Evolutionary conservation across 2,797 vertebrate species (phyloP).

Genomic region (Semaprochilodus insignis): DNA sequence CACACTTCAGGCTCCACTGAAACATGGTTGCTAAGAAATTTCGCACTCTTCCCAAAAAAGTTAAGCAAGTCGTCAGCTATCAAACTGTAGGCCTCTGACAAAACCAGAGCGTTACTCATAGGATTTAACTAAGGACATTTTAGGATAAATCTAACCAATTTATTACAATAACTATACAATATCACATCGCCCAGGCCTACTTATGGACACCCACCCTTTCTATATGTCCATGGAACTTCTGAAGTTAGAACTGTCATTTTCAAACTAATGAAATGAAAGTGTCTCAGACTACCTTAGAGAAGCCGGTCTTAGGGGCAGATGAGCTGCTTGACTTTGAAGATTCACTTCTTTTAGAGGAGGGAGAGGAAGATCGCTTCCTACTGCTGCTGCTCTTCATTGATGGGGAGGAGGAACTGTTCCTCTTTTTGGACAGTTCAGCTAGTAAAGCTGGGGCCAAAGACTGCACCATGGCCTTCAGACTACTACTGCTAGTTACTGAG

Average conservation of each 20-base stretch:
- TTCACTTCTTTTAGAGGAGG: conserved; percentile 45
- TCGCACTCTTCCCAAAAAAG: no score
- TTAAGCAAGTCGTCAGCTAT: no score
- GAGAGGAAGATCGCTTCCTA: conserved; percentile 35
- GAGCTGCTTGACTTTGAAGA: conserved; percentile 46
- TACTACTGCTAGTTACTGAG: conserved; percentile 50
- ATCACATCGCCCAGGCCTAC: no score
- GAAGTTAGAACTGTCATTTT: neutral
- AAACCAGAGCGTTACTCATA: no score
- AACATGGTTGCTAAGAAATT: no score
- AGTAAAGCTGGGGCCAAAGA: conserved; percentile 79
- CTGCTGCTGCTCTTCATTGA: conserved; percentile 50
- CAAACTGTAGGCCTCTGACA: no score
- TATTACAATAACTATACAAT: no score
- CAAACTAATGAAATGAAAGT: neutral
- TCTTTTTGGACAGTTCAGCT: conserved; percentile 82
- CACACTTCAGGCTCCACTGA: no score
- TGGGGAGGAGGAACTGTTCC: conserved; percentile 58
- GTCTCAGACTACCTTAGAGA: conserved; percentile 33
- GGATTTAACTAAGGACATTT: no score
- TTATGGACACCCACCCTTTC: no score
- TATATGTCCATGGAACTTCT: neutral
- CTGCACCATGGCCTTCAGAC: conserved; percentile 79
- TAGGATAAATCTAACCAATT: no score
- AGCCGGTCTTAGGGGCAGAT: conserved; percentile 22